Base-by-base conservation (phyloP, 2,888 invertebrate species). In the Asteroscopus sphinx region DNA sequence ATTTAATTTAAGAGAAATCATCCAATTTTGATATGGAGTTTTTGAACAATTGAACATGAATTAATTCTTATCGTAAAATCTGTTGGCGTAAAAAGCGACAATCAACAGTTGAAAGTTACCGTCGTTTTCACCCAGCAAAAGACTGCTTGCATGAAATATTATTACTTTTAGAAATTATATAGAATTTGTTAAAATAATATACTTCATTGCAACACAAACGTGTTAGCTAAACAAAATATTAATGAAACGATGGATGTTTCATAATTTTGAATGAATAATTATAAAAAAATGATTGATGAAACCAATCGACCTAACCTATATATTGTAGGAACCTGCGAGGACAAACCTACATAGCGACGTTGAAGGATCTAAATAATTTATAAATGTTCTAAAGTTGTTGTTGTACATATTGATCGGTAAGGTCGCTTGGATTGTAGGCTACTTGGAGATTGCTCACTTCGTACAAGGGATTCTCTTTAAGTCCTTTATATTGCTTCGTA, bases 391-490 rank as follows among this genome's bases (percentile, higher is more conserved):
- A 80, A 85, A 80, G 69, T 87, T 87, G 90, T 90, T 89, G 79
- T 82, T 92, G 91, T 91, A 92, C 73, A 92, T 92, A 92, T 87
- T 87, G 85, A 77, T 85, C 77, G 80, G 76, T 87, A 87, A 91
- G 87, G 80, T 87, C 82, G 93, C 93, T 92, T 93, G 87, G 86
- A 85, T 70, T 79, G 88, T 92, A 92, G 90, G 85, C 89, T 91
- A 91, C 84, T 87, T 87, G 85, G 81, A 86, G 86, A 90, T 89
- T 92, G 93, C 93, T 93, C 93, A 93, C 89, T 91, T 89, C 87
- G 85, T 91, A 92, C 91, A 93, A 93, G 92, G 92, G 90, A 91
- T 90, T 88, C 89, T 90, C 85, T 88, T 83, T 92, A 93, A 92
- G 93, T 90, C 93, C 92, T 92, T 85, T 88, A 88, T 86, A 88